Conservation (phyloP, 2,797 vertebrate genomes). For the Bufotes viridis region DNA sequence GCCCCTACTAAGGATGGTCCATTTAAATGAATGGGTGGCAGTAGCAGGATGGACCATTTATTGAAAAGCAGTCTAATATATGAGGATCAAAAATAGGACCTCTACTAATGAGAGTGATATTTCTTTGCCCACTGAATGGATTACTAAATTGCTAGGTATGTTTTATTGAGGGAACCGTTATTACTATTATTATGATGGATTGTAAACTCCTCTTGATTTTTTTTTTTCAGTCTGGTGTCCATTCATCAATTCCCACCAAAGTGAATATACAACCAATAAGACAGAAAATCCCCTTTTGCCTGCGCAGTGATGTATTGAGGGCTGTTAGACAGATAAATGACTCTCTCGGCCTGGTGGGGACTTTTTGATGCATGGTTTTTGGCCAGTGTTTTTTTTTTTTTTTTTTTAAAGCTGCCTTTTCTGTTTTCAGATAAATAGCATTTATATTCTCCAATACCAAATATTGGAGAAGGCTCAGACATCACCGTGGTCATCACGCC, state of each 20-base stretch:
- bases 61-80: not conserved
- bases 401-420: slow-evolving; percentile 3
- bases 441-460: slow-evolving; percentile 22
- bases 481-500: not conserved
- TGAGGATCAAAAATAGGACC: not conserved
- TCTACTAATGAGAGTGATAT: not conserved
- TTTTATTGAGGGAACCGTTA: not conserved
- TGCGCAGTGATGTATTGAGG: slow-evolving; percentile 31
- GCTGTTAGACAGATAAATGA: slow-evolving; percentile 52
- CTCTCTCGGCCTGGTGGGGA: not conserved
- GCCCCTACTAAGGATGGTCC: no score
- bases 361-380: slow-evolving; percentile 34
- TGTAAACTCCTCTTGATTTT: slow-evolving; percentile 5
- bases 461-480: not conserved
- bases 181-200: slow-evolving; percentile 48
- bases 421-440: slow-evolving; percentile 12
- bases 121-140: not conserved
- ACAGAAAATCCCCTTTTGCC: slow-evolving; percentile 36
- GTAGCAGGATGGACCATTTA: not conserved
- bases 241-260: slow-evolving; percentile 44
- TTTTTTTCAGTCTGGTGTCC: slow-evolving; percentile 22
- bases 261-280: slow-evolving; percentile 19
- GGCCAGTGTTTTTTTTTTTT: not conserved
- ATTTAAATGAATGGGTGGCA: no score
- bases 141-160: not conserved